Conservation (phyloP, 30 jellyfish, hydroid and myxozoan species). For the Chironex yamaguchii region DNA sequence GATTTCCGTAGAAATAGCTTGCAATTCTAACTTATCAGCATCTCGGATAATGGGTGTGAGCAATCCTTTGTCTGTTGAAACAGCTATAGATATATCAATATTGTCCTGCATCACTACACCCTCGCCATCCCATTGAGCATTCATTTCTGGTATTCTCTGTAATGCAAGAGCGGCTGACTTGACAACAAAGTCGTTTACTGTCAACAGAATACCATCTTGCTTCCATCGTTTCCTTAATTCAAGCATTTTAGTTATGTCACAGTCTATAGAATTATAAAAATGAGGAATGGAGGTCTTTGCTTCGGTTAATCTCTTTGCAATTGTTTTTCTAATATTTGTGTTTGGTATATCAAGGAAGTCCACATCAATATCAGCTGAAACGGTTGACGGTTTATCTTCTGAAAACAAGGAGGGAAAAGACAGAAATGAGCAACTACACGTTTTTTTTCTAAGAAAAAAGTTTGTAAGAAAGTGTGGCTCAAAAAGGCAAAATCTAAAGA, state of each 20-base stretch:
- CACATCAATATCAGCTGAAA: no score
- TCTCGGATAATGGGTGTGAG: constrained; percentile 2
- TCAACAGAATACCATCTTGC: background rate
- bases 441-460: no score
- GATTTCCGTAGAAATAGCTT: background rate
- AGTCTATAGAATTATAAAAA: background rate
- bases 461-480: no score
- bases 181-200: constrained; percentile 11
- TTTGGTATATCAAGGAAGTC: constrained; percentile 5
- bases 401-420: no score
- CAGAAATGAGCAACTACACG: no score
- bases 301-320: constrained; percentile 17
- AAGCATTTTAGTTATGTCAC: background rate
- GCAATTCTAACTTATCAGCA: background rate
- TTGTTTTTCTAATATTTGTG: background rate
- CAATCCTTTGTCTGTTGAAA: background rate
- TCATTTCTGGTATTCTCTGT: background rate
- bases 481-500: no score
- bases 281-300: constrained; percentile 20
- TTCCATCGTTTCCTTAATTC: background rate
- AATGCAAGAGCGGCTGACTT: constrained; percentile 1
- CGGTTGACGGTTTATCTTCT: no score
- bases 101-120: background rate
- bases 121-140: constrained; percentile 8
- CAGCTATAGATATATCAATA: constrained; percentile 16